phyloP scores from a whole-genome alignment of 2,113 vertebrate species.

The Salvelinus namaycush region DNA sequence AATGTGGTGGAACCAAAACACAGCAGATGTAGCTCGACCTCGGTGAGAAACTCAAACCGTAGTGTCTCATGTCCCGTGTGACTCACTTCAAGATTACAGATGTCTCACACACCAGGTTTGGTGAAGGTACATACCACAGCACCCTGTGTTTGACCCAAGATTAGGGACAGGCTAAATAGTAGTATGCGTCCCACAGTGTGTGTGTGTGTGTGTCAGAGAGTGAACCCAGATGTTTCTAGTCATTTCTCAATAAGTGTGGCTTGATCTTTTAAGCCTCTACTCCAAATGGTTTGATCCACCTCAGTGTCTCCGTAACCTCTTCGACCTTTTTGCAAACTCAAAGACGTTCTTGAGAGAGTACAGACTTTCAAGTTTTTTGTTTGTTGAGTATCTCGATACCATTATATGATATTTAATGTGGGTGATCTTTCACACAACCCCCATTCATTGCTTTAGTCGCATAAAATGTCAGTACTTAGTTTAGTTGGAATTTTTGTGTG shows the following conservation, averaged over 20 bases:
- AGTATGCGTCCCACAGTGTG: slow-evolving; percentile 13
- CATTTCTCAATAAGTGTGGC: slow-evolving; percentile 70
- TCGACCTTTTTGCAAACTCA: slow-evolving; percentile 52
- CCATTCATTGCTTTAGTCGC: slow-evolving; percentile 9
- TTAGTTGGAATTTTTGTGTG: slow-evolving; percentile 25
- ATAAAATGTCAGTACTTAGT: slow-evolving; percentile 38
- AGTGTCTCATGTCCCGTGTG: slow-evolving; percentile 63
- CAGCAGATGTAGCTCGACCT: slow-evolving; percentile 30
- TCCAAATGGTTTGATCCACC: slow-evolving; percentile 60
- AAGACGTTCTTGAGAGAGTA: slow-evolving; percentile 35
- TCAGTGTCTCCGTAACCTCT: slow-evolving; percentile 61
- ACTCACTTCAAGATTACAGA: slow-evolving; percentile 61
- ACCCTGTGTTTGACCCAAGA: slow-evolving; percentile 49
- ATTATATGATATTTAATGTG: slow-evolving; percentile 53
- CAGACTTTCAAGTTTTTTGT: slow-evolving; percentile 19
- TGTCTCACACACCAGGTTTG: slow-evolving; percentile 31
- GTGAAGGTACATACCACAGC: slow-evolving; percentile 41
- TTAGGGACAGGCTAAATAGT: slow-evolving; percentile 40
- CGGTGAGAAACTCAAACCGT: slow-evolving; percentile 40
- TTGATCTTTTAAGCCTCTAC: slow-evolving; percentile 66
- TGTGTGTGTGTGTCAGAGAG: slow-evolving; percentile 55
- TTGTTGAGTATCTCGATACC: slow-evolving; percentile 37
- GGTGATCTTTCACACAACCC: slow-evolving; percentile 41
- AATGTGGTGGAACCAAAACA: slow-evolving; percentile 35
- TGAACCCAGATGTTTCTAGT: slow-evolving; percentile 75